phyloP scores from a whole-genome alignment of 2,888 invertebrate species.

The Masnerella sp. region DNA sequence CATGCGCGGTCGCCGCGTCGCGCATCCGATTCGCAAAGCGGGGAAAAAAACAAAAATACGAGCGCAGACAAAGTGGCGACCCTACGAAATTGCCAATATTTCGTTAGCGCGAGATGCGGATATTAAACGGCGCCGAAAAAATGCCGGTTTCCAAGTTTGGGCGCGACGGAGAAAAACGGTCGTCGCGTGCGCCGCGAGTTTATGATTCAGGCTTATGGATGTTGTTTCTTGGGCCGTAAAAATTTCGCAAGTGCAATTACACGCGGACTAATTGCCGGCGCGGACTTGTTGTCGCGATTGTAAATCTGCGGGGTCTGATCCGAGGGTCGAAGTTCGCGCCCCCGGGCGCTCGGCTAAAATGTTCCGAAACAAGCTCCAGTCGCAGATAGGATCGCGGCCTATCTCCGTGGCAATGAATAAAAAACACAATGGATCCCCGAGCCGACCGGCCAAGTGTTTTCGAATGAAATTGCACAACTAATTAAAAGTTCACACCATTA shows the following conservation, averaged over 20 bases:
- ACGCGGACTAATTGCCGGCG: too few species aligned
- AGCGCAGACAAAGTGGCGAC: constrained; percentile 57
- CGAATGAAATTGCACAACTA: constrained; percentile 76
- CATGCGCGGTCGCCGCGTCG: constrained; percentile 67
- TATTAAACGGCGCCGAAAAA: constrained; percentile 7
- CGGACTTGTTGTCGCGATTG: constrained; percentile 52
- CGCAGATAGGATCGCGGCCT: constrained; percentile 69
- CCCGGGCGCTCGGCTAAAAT: constrained; percentile 63
- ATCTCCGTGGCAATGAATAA: constrained; percentile 72
- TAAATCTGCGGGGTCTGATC: too few species aligned
- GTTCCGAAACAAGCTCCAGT: constrained; percentile 58
- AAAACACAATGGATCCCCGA: constrained; percentile 70
- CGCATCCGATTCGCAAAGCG: constrained; percentile 64
- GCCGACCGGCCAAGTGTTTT: constrained; percentile 71
- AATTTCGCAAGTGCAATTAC: constrained; percentile 57
- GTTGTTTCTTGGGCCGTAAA: constrained; percentile 50
- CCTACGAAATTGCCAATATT: constrained; percentile 70
- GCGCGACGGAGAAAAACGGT: too few species aligned
- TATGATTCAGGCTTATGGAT: constrained; percentile 52
- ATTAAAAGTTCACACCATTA: constrained; percentile 77
- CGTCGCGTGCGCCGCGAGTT: constrained; percentile 53
- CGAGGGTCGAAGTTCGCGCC: constrained; percentile 68
- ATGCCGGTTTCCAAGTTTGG: too few species aligned
- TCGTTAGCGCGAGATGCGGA: constrained; percentile 67
- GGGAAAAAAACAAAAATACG: constrained; percentile 30